Percentiles rank a stretch among this genome's conserved stretches.
Evolutionary conservation across 2,888 invertebrate genomes (phyloP).

Genomic region (Spilosoma lubricipeda): DNA sequence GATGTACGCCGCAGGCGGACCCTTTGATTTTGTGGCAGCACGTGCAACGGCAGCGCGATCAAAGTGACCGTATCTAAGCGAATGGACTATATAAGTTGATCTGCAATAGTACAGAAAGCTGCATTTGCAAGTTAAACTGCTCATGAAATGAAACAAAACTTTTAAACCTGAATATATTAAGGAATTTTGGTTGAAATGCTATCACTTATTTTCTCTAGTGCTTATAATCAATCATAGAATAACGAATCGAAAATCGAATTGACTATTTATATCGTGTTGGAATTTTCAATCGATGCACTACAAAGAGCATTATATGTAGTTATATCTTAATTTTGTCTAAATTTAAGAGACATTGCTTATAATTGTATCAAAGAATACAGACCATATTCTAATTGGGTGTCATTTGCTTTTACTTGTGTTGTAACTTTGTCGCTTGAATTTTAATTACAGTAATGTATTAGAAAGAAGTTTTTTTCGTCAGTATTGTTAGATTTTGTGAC

Average conservation of each 20-base stretch:
- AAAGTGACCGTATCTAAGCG: too few relatives aligned
- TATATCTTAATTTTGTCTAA: not conserved
- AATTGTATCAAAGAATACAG: too few relatives aligned
- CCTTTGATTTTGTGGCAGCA: too few relatives aligned
- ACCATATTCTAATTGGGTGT: conserved; percentile 29
- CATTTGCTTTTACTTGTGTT: conserved; percentile 43
- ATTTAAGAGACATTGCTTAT: conserved; percentile 30
- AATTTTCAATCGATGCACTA: not conserved
- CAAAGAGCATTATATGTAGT: not conserved
- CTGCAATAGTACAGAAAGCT: too few relatives aligned
- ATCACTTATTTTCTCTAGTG: not conserved
- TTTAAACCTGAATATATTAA: not conserved
- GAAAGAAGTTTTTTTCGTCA: not conserved
- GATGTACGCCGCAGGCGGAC: too few relatives aligned
- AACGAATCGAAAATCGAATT: not conserved
- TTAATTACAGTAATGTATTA: conserved; percentile 31
- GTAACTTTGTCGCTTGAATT: conserved; percentile 35
- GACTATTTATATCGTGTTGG: not conserved
- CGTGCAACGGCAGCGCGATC: too few relatives aligned
- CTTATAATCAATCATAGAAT: not conserved
- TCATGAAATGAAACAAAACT: not conserved
- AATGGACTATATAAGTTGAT: too few relatives aligned
- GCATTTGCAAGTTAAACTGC: not conserved
- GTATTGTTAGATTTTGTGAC: not conserved
- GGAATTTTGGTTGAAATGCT: not conserved